Base-by-base conservation (phyloP, 2,888 invertebrate species). In the Isotomurus palustris region DNA sequence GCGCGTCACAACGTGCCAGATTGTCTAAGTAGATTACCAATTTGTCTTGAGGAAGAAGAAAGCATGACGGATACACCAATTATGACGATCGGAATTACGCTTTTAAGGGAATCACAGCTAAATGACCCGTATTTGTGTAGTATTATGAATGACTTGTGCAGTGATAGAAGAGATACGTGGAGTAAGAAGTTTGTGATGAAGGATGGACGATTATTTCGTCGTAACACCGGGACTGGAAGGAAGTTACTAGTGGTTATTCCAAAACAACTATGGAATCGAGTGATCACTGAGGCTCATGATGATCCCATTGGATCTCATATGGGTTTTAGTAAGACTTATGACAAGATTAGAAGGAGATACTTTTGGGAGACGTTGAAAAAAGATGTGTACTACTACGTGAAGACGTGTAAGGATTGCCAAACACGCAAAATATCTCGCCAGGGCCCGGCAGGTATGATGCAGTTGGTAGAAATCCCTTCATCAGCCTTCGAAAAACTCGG, bases 331-430 rank as follows among this genome's bases (percentile, higher is more conserved):
- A 29, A 28, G 8, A 50, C 56, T 1, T 50, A 22, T 8, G 10
- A 21, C 2, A 19, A 25, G 17, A 32, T 56, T 8, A 17, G 35
- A 17, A n/a, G 40, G 8, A 19, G 50, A 17, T 56, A 32, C 17
- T 56, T 14, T 17, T 56, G 49, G 56, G 6, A 14, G 0, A 41
- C 22, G 1, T 24, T 50, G 25, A 21, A 47, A 8, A 10, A 14
- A n/a, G 35, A 49, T 25, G 27, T 50, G 10, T 19, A 28, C 1
- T 14, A 32, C 2, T 56, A 43, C 21, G 17, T 32, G 1, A 17
- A 40, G 3, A 41, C 41, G 1, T 56, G 50, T n/a, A 22, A 49
- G n/a, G 5, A 27, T 19, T 56, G 56, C 14, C 56, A 56, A 19
- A 24, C 27, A n/a, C 32, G 24, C 14, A 21, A 41, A 8, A 38